phyloP scores from a whole-genome alignment of 2,797 vertebrate genomes.

The Channallabes apus region DNA sequence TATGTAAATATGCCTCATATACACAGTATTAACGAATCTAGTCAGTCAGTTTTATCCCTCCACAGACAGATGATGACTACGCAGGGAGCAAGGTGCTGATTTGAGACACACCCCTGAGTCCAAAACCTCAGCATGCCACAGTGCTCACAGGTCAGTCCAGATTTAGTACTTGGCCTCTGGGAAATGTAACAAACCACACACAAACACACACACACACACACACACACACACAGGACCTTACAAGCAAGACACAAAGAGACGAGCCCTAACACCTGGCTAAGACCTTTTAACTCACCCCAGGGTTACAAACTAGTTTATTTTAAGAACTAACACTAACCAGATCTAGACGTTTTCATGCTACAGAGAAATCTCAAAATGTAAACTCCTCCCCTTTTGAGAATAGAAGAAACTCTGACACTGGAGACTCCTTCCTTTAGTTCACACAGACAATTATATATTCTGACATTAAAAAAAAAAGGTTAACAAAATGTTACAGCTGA shows the following conservation, averaged over 20 bases:
- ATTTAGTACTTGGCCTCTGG: constrained; percentile 48
- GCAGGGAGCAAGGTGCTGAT: neutral
- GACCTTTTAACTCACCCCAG: neutral
- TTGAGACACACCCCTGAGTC: neutral
- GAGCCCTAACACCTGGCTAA: neutral
- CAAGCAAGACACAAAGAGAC: neutral
- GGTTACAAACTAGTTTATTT: neutral
- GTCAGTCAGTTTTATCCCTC: no score
- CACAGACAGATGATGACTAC: neutral
- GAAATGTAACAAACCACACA: constrained; percentile 41
- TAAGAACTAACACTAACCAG: neutral
- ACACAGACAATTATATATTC: neutral
- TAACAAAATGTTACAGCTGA: neutral
- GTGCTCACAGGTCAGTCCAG: constrained; percentile 29
- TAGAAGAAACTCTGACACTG: neutral
- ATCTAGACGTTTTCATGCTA: neutral
- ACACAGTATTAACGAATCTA: no score
- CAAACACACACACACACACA: no score
- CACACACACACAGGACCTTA: neutral
- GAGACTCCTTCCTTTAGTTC: constrained; percentile 8
- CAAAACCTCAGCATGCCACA: neutral
- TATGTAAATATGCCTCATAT: no score
- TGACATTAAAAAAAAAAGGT: no score
- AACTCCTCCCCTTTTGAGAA: neutral
- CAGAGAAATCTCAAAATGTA: neutral